Base-by-base conservation (phyloP, 2,888 invertebrate species). In the Heliconius ethilla region DNA sequence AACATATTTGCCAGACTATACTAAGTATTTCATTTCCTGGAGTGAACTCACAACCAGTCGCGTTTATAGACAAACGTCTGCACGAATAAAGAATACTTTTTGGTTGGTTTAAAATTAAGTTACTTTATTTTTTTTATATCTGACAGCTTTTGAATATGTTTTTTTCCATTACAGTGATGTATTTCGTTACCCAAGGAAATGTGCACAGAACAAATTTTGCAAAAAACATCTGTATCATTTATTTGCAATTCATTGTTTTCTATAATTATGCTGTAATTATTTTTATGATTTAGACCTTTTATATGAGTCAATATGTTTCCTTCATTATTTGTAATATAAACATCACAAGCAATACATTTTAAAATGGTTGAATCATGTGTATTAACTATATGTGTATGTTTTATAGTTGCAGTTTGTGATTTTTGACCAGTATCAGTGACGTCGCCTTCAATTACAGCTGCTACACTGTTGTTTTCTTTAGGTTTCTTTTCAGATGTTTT, bases 131-230 rank as follows among this genome's bases (percentile, higher is more conserved):
- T 59, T 51, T 66, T 2, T 18, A 59, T 15, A 13, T 15, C 13
- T 0, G 72, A 33, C n/a, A 45, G 1, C 22, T 74, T 74, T 15
- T 13, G 27, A 9, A 74, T 11, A 74, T 74, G 74, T 40, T 27
- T 74, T 27, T 74, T 74, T 45, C 74, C 65, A 22, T 65, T 40
- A 27, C 74, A 74, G 63, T 74, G 74, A 5, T 25, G 15, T 40
- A 74, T 29, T n/a, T 74, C 74, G 29, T 74, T 74, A 63, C 74
- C 74, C 45, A 65, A 27, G 74, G 74, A 45, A 74, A 74, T 74
- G 40, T 63, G 62, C 15, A 45, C 63, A 11, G 63, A 65, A 65
- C 74, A 74, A 29, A 22, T 45, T 27, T 63, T 40, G 27, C 74
- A 74, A 40, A 40, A 74, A 63, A 74, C 22, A 63, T 74, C 22